Base-by-base conservation (phyloP, 2,797 vertebrate species). In the Nothura maculosa region DNA sequence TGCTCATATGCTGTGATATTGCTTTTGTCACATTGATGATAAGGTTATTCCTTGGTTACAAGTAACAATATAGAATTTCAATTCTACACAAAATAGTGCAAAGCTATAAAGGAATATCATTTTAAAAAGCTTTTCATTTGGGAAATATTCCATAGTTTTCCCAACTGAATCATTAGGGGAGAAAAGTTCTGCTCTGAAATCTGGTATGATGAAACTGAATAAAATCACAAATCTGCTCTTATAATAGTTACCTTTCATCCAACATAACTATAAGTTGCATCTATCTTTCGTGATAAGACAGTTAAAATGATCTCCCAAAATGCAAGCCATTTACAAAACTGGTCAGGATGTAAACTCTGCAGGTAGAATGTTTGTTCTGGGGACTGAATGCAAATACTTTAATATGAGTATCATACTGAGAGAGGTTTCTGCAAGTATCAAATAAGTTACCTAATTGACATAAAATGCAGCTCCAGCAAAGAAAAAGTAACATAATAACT, bases 371-470 rank as follows among this genome's bases (percentile, higher is more conserved):
- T 61, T 87, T 81, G 84, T 57, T 43, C 21, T 36, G 14, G 24
- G 17, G 32, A 61, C 20, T 40, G 34, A 91, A 86, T 55, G 16
- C 12, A 88, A 86, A 50, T 55, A 48, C 15, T 48, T 28, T 9
- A 57, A 67, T 42, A 36, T 13, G 17, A 10, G 12, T 43, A 74
- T 45, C 11, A 30, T 42, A 55, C 6, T 73, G 45, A 63, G 13
- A 79, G 19, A 76, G 13, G 3, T 61, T 36, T 62, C 43, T 68
- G 21, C 30, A 62, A 75, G 43, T n/a, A 69, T 1, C 28, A 87
- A 87, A 93, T 34, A 85, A 74, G 92, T 87, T 83, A 78, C 42
- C 24, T 72, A 93, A 75, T 61, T 82, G n/a, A 67, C 45, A 77
- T n/a, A 42, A 87, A 89, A 89, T 40, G 32, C 15, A 68, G 15